Conservation (phyloP, 1,140 invertebrate species). For the Bombus balteatus region DNA sequence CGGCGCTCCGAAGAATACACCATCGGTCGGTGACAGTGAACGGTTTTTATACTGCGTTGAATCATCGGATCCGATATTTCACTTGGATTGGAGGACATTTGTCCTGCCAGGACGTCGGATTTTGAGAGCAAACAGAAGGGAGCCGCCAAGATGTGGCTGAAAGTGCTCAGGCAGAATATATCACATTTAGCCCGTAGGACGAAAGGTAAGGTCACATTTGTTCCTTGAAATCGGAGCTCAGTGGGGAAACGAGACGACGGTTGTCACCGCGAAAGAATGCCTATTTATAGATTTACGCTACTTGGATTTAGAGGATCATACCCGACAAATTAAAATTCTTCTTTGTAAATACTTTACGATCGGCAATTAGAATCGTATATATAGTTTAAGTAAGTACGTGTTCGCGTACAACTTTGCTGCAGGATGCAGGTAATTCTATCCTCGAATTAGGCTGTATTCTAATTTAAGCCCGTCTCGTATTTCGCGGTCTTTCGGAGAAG, state of each 20-base stretch:
- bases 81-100: not conserved
- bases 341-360: not conserved
- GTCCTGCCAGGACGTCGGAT: conserved; percentile 50
- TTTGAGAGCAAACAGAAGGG: conserved; percentile 59
- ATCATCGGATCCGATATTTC: conserved; percentile 10
- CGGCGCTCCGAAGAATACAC: not conserved
- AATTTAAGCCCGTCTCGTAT: conserved; percentile 56
- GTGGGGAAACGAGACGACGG: not conserved
- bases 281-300: conserved; percentile 28
- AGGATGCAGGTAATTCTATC: conserved; percentile 4
- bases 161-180: conserved; percentile 78
- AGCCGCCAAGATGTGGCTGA: conserved; percentile 78
- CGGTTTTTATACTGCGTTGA: not conserved
- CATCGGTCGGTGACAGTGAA: conserved; percentile 41
- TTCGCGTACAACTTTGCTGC: too few relatives aligned
- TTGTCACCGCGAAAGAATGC: not conserved
- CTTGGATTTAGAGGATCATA: not conserved
- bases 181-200: conserved; percentile 75
- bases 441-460: conserved; percentile 40
- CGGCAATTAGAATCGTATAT: not conserved
- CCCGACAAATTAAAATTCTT: not conserved
- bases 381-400: not conserved
- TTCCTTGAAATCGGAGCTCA: not conserved
- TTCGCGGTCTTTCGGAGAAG: conserved; percentile 44
- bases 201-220: conserved; percentile 71